A percentile compares a stretch with the other conserved stretches of the same genome.
These are phyloP conservation scores for Salvator merianae DNA, from an alignment of 2,113 vertebrate genomes.

Conservation along the genomic window DNA sequence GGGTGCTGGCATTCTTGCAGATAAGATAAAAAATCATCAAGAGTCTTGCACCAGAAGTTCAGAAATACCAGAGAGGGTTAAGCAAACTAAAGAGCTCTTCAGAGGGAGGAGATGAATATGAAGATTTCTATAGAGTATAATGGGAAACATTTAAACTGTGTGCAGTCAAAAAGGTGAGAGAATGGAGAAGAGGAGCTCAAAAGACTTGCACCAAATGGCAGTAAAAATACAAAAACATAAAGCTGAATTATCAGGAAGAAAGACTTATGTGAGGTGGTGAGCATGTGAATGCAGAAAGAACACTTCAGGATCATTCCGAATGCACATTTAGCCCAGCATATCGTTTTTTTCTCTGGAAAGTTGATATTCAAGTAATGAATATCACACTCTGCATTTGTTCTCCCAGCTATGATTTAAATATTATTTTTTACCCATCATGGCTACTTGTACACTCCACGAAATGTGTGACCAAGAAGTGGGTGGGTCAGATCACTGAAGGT, in stretches of 20 bases:
- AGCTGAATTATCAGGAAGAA: not conserved
- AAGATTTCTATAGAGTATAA: not conserved
- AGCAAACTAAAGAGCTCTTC: not conserved
- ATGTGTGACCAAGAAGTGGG: not conserved
- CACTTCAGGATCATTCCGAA: not conserved
- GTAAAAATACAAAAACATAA: not conserved
- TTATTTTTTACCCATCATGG: not conserved
- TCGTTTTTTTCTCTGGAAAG: not conserved
- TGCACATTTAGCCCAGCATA: not conserved
- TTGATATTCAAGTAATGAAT: not conserved
- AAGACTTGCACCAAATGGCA: not conserved
- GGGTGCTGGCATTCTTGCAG: slow-evolving; percentile 19
- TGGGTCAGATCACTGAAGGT: not conserved
- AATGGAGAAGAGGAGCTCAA: not conserved
- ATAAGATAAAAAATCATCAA: not conserved
- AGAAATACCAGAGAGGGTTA: not conserved
- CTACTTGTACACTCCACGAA: not conserved
- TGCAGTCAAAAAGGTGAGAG: not conserved
- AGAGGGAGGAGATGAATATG: not conserved
- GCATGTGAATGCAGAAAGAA: not conserved
- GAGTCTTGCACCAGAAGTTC: slow-evolving; percentile 1
- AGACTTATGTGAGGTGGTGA: not conserved
- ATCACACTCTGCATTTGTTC: not conserved
- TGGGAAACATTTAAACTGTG: not conserved
- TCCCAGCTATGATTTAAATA: not conserved